A percentile compares a stretch with the other conserved stretches of the same genome.
These are phyloP conservation scores for Seriola dumerili DNA, from an alignment of 2,113 vertebrate genomes.

Conservation along the genomic window DNA sequence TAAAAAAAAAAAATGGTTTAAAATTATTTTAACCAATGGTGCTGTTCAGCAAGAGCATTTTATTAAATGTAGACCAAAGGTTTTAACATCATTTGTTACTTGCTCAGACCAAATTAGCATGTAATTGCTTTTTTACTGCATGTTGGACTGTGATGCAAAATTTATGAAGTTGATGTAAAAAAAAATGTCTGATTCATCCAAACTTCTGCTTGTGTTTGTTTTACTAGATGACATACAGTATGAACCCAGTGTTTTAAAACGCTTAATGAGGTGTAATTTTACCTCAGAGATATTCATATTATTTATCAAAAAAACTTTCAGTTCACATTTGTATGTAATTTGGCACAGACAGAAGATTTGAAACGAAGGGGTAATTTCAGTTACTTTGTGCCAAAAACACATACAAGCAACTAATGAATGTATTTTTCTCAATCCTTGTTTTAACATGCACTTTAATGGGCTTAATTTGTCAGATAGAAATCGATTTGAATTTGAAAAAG, in stretches of 20 bases:
- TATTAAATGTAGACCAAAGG: neutral
- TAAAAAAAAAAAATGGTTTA: too few species aligned
- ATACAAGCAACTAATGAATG: conserved; percentile 7
- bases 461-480: conserved; percentile 8
- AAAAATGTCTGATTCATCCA: neutral
- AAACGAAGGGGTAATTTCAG: conserved; percentile 1
- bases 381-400: conserved; percentile 1
- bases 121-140: neutral
- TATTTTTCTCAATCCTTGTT: neutral
- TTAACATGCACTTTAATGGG: conserved; percentile 13
- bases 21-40: too few species aligned
- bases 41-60: neutral
- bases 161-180: neutral
- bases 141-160: neutral
- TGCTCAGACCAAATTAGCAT: neutral
- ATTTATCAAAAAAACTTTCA: neutral
- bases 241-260: neutral
- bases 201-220: neutral
- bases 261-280: neutral
- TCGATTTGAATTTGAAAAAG: neutral
- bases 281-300: neutral
- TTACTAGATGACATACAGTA: neutral
- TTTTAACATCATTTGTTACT: neutral
- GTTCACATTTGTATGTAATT: neutral
- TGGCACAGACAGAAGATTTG: conserved; percentile 7